A percentile compares a stretch with the other conserved stretches of the same genome.
Conservation (phyloP, 2,113 vertebrate genomes). For the Lota lota region DNA sequence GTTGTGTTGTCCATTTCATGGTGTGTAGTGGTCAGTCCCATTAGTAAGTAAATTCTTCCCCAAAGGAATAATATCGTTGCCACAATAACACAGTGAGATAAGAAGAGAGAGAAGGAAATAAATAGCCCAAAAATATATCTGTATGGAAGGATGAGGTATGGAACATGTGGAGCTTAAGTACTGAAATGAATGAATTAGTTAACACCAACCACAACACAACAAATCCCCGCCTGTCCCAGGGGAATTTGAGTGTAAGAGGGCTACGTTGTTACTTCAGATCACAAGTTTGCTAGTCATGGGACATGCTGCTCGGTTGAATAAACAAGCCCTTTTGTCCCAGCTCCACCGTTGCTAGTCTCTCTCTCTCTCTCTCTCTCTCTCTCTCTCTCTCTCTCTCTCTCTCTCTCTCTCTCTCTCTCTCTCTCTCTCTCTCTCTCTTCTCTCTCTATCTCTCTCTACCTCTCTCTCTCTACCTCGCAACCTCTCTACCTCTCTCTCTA, state of each 20-base stretch:
- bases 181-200: neutral
- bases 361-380: conserved; percentile 44
- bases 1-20: too few species aligned
- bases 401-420: conserved; percentile 44
- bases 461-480: too few species aligned
- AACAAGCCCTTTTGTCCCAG: neutral
- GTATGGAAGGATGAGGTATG: too few species aligned
- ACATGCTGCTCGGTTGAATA: conserved; percentile 22
- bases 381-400: neutral
- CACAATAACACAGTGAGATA: too few species aligned
- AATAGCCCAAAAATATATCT: too few species aligned
- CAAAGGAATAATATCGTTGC: too few species aligned
- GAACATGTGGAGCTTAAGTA: too few species aligned
- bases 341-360: neutral
- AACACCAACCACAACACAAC: neutral
- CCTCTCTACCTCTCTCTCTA: conserved; percentile 59
- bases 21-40: too few species aligned
- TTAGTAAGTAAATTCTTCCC: too few species aligned
- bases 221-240: neutral
- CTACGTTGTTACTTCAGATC: conserved; percentile 28
- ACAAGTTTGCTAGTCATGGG: conserved; percentile 55
- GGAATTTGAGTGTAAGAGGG: conserved; percentile 6
- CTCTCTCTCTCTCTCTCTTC: conserved; percentile 24
- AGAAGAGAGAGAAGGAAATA: too few species aligned
- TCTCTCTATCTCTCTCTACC: conserved; percentile 23